These are phyloP conservation scores for Argopecten irradians DNA, from an alignment of 1,140 invertebrate species.

Conservation along the genomic window DNA sequence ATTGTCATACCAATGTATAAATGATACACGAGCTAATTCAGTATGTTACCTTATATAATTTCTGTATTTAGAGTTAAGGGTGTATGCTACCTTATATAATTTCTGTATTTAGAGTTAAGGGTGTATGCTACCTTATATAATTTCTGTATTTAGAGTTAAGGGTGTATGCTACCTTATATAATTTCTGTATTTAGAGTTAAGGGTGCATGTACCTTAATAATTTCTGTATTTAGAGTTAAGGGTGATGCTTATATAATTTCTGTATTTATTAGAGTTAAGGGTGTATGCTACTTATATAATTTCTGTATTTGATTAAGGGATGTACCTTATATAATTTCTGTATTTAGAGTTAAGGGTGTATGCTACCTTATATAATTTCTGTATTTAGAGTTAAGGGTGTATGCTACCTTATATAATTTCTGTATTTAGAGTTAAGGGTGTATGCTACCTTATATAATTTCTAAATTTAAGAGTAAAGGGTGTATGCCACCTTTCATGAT, in stretches of 20 bases:
- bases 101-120: not conserved
- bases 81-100: not conserved
- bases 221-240: constrained; percentile 1
- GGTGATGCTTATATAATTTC: no score
- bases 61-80: not conserved
- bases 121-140: not conserved
- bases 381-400: not conserved
- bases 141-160: not conserved
- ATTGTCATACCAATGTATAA: no score
- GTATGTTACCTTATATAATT: not conserved
- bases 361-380: not conserved
- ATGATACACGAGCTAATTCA: not conserved
- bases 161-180: not conserved
- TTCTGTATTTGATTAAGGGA: not conserved
- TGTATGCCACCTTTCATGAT: no score
- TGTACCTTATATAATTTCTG: not conserved
- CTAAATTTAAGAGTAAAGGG: no score
- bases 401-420: no score
- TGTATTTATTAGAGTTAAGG: not conserved
- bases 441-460: no score
- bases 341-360: not conserved
- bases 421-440: no score
- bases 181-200: not conserved
- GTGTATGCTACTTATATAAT: not conserved
- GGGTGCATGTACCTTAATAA: not conserved